Evolutionary conservation across 2,797 vertebrate species (phyloP), one percentile per base, ranked within the genome.

Genomic region (Gadopsis marmoratus): DNA sequence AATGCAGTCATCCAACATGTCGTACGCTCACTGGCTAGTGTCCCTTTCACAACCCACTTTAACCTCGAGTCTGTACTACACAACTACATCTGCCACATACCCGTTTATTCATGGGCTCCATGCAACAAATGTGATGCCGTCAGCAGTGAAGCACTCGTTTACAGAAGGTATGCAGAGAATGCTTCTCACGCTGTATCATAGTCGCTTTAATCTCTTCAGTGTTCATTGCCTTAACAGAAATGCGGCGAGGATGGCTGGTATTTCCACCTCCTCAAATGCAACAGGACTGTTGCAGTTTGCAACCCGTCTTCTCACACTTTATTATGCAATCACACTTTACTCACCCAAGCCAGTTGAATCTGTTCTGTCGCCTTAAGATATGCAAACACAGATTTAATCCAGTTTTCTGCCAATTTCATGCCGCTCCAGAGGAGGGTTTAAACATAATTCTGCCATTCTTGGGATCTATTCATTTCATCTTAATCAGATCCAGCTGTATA

Each of bases 401-500:
- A 80, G 82, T 81, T 86, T 80, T 26, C 68, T 39, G 31, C 60
- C 59, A 84, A 83, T 88, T 89, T 80, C 56, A 79, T 55, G 75
- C 74, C 2, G 17, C 81, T 86, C 65, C 43, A 56, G 76, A 8
- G 1, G 54, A 76, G 41, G 74, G 76, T 84, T 87, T 79, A 58
- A 82, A 78, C 70, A 79, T 77, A 55, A 6, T 62, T 51, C 65
- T 85, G 13, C 55, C 62, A 83, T 90, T 92, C 71, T 70, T 64
- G 10, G 78, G 50, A 74, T 68, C 78, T 86, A 86, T 84, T 88
- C 41, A 86, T 87, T 86, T 85, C 58, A 82, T 73, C 76, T 55
- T 79, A 90, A 89, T 91, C 88, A 88, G 72, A 82, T 83, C 66
- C 88, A 83, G 86, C 86, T 91, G 68, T 72, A 73, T 90, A 80